Conservation (phyloP, 23 tunicate genomes). For the Diplosoma virens region DNA sequence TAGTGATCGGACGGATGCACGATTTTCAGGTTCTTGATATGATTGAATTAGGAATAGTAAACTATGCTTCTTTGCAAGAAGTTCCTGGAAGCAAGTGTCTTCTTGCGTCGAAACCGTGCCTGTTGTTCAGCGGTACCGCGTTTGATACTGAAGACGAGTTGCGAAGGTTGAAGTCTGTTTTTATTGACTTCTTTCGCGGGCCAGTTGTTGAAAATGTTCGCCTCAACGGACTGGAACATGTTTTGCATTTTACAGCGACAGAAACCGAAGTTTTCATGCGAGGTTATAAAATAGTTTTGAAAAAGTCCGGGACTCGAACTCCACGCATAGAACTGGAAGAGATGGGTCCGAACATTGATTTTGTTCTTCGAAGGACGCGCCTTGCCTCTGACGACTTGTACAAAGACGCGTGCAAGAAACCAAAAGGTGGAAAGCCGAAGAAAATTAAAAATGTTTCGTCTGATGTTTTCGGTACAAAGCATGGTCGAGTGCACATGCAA, state of each 20-base stretch:
- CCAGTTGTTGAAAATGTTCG: conserved; percentile 72
- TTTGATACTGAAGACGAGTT: conserved; percentile 81
- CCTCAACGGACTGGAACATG: conserved; percentile 82
- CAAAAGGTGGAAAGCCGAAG: conserved; percentile 75
- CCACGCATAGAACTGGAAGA: conserved; percentile 88
- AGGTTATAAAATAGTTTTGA: conserved; percentile 67
- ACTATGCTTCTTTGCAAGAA: conserved; percentile 33
- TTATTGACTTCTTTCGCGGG: conserved; percentile 94
- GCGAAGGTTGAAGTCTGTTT: conserved; percentile 59
- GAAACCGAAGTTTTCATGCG: conserved; percentile 60
- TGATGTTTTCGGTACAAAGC: conserved; percentile 72
- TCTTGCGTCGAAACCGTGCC: conserved; percentile 73
- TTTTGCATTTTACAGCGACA: conserved; percentile 75
- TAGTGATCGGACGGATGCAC: conserved; percentile 82
- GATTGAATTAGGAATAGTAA: conserved; percentile 91
- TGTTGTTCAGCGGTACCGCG: conserved; percentile 67
- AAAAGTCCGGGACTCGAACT: conserved; percentile 80
- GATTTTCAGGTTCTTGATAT: conserved; percentile 84
- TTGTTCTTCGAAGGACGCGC: conserved; percentile 68
- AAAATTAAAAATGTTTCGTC: conserved; percentile 72
- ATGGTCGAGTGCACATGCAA: conserved; percentile 90
- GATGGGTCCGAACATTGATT: conserved; percentile 95
- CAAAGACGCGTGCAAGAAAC: conserved; percentile 74
- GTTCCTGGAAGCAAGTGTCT: conserved; percentile 50
- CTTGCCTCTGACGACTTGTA: conserved; percentile 64